Conservation (phyloP, 2,113 vertebrate species). For the Onychostoma macrolepis region DNA sequence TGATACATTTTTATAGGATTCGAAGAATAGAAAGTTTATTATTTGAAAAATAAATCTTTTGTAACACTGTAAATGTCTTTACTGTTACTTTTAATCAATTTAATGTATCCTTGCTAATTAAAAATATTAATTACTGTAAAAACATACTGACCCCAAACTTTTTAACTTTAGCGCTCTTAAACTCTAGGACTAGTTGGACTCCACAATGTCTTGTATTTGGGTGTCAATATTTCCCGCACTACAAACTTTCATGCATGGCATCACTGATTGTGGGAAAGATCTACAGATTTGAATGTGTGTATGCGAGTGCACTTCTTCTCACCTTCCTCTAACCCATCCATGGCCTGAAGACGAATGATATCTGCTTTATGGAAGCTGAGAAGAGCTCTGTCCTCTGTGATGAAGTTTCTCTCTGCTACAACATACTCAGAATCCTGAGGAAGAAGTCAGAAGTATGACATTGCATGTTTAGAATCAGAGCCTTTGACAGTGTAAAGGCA, state of each 20-base stretch:
- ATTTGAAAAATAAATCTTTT: too few relatives aligned
- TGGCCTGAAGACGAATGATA: slow-evolving; percentile 86
- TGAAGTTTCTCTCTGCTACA: slow-evolving; percentile 88
- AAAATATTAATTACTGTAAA: not conserved
- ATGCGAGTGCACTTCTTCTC: slow-evolving; percentile 62
- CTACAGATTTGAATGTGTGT: not conserved
- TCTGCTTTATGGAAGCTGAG: slow-evolving; percentile 96
- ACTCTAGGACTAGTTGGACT: not conserved
- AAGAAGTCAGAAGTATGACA: not conserved
- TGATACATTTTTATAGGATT: not conserved
- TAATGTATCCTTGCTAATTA: not conserved
- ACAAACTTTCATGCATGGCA: not conserved
- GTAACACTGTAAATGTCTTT: not conserved
- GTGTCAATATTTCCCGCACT: not conserved
- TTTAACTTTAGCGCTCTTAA: not conserved
- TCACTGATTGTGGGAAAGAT: not conserved
- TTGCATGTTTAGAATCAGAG: not conserved
- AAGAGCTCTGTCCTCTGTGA: slow-evolving; percentile 76
- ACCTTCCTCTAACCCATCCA: slow-evolving; percentile 84
- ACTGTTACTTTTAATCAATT: not conserved
- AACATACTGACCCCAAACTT: not conserved
- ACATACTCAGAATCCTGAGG: slow-evolving; percentile 88
- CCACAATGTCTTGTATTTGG: not conserved
- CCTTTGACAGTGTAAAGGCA: not conserved
- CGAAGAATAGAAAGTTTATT: too few relatives aligned